Base-by-base conservation (phyloP, 2,797 vertebrate species). In the Varecia variegata region DNA sequence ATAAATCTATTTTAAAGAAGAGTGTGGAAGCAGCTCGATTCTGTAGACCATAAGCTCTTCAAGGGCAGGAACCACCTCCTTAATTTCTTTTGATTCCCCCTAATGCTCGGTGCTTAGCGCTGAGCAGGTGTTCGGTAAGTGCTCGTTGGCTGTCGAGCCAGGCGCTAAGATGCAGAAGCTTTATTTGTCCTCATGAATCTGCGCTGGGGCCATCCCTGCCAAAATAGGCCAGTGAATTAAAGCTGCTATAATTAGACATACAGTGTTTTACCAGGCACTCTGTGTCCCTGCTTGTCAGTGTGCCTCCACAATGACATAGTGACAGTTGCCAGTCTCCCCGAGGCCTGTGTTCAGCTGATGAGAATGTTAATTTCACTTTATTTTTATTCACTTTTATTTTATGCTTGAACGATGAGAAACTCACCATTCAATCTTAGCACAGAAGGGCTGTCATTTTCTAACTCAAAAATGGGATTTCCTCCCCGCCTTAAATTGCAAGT, bases 231-330 rank as follows among this genome's bases (percentile, higher is more conserved):
- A 84, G 88, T 3, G 79, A 95, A 87, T 52, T 92, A 84, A 89
- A 82, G 65, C 30, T 50, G 85, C 97, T 97, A 95, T 95, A 97
- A 97, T 97, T 98, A 98, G 96, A 84, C 73, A 47, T 21, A 12
- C 54, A 17, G 84, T 21, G 56, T 20, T 27, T 50, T 20, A 79
- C 71, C 67, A 38, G 85, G 96, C 82, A 90, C 94, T 95, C 62
- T 17, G 62, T 97, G 96, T 97, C 86, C 95, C 80, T 52, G 71
- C 45, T 85, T 52, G 70, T 94, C 82, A 85, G 9, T 14, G 52
- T 50, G 76, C 79, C 84, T 84, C 58, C 68, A 32, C 1, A 32
- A 90, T 97, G 95, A 97, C 0, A 11, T 38, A 27, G 62, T 80
- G 82, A 79, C 94, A 92, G 93, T 95, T 92, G 91, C 90, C 90